These are phyloP conservation scores for Sminthurides aquaticus DNA, from an alignment of 2,888 invertebrate species.

Conservation along the genomic window DNA sequence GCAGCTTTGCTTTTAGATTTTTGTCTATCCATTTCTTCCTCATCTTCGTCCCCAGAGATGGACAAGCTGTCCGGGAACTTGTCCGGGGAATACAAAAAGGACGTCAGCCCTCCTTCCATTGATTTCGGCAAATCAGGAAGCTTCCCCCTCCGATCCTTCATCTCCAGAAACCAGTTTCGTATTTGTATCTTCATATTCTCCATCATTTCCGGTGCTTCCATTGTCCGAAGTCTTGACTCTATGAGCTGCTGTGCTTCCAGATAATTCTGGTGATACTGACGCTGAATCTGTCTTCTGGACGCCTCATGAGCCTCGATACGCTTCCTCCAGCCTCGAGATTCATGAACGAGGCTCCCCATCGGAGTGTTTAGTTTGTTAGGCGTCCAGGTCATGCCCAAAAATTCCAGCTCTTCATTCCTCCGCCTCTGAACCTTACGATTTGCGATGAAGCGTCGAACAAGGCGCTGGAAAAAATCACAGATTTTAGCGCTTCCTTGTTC, in stretches of 20 bases:
- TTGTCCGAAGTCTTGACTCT: conserved; percentile 57
- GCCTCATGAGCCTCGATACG: conserved; percentile 47
- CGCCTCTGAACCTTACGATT: conserved; percentile 33
- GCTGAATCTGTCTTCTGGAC: conserved; percentile 60
- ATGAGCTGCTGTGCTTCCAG: conserved; percentile 57
- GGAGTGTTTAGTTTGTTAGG: conserved; percentile 11
- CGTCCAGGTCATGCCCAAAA: conserved; percentile 40
- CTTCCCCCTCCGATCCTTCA: conserved; percentile 63
- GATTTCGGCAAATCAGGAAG: conserved; percentile 88
- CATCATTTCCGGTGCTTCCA: conserved; percentile 67
- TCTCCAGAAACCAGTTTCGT: conserved; percentile 70
- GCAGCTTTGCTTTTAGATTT: background rate
- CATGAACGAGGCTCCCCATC: conserved; percentile 5
- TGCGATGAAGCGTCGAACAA: conserved; percentile 42
- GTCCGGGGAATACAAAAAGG: conserved; percentile 62
- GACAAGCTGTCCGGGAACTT: conserved; percentile 23
- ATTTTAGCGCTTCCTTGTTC: background rate
- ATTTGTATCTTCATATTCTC: conserved; percentile 83
- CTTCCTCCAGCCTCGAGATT: conserved; percentile 27
- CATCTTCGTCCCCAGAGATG: conserved; percentile 3
- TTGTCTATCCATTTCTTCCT: conserved; percentile 52
- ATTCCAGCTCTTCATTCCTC: conserved; percentile 40
- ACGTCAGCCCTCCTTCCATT: conserved; percentile 66
- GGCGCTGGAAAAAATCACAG: conserved; percentile 28
- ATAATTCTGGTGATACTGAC: conserved; percentile 60